Percentiles rank a stretch among this genome's conserved stretches.
phyloP scores from a whole-genome alignment of 2,888 invertebrate species.

The Margaritifera margaritifera region DNA sequence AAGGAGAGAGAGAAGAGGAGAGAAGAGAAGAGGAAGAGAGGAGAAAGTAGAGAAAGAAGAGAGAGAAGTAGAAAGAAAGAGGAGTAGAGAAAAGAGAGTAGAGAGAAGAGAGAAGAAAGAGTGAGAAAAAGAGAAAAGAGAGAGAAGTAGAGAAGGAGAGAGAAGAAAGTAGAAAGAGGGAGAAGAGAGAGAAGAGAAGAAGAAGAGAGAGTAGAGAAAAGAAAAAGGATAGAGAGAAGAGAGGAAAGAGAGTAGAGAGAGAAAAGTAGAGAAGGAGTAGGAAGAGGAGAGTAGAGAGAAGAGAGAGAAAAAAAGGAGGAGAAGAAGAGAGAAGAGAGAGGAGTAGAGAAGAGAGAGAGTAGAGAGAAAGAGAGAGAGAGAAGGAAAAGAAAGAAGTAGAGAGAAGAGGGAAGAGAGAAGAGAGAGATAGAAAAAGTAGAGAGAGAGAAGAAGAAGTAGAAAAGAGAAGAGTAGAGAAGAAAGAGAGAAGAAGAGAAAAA shows the following conservation, averaged over 20 bases:
- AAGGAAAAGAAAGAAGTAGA: slow-evolving; percentile 1
- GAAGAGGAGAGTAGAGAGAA: no score
- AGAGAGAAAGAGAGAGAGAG: neutral
- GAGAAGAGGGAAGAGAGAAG: no score
- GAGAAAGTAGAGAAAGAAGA: slow-evolving; percentile 2
- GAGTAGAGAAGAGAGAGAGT: neutral
- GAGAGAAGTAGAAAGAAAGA: slow-evolving; percentile 2
- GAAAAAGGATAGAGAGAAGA: slow-evolving; percentile 1
- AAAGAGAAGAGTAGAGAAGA: no score
- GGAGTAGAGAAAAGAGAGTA: neutral
- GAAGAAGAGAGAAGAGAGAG: no score
- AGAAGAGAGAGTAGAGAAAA: neutral
- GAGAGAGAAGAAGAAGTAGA: no score
- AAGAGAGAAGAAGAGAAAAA: no score
- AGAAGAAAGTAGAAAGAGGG: neutral
- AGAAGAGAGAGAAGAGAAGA: slow-evolving; percentile 2
- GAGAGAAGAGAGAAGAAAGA: neutral
- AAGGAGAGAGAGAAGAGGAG: slow-evolving; percentile 1
- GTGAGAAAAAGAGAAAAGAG: neutral
- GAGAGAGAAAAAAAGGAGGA: no score
- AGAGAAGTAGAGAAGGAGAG: neutral
- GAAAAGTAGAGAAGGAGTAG: neutral
- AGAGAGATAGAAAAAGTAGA: no score
- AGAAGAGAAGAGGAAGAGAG: neutral
- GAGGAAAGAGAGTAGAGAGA: neutral